These are phyloP conservation scores for Drosophila incognita DNA, from an alignment of 2,888 invertebrate species.

Conservation along the genomic window DNA sequence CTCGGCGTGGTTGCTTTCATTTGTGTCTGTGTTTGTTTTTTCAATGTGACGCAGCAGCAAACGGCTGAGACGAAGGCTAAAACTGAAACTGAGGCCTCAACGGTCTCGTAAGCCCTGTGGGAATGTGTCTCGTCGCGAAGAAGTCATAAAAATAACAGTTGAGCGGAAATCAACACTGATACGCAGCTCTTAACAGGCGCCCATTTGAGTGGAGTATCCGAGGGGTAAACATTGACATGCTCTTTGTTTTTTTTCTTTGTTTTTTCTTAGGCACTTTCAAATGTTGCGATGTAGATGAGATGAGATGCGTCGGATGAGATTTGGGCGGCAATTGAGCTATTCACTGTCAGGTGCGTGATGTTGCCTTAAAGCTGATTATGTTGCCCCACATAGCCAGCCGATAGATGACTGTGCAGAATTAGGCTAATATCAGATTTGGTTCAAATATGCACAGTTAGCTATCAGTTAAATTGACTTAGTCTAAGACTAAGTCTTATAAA, in stretches of 20 bases:
- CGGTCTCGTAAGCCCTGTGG: slow-evolving; percentile 58
- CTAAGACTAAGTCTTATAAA: not conserved
- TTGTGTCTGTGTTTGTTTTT: slow-evolving; percentile 44
- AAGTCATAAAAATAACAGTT: slow-evolving; percentile 76
- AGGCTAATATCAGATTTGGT: slow-evolving; percentile 44
- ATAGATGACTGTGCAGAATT: slow-evolving; percentile 57
- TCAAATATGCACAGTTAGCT: slow-evolving; percentile 24
- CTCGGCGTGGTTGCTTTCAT: slow-evolving; percentile 59
- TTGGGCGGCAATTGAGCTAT: slow-evolving; percentile 42
- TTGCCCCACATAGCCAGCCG: slow-evolving; percentile 41
- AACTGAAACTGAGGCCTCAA: slow-evolving; percentile 4
- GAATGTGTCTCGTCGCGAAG: slow-evolving; percentile 52
- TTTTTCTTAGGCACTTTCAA: slow-evolving; percentile 27
- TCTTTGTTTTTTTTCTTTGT: slow-evolving; percentile 19
- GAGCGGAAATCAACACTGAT: slow-evolving; percentile 76
- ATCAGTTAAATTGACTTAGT: not conserved
- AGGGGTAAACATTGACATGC: slow-evolving; percentile 42
- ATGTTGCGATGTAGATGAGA: slow-evolving; percentile 51
- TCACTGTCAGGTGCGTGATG: slow-evolving; percentile 41
- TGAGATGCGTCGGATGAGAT: slow-evolving; percentile 28
- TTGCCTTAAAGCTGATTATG: slow-evolving; percentile 53
- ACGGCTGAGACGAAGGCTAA: slow-evolving; percentile 7
- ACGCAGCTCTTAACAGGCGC: slow-evolving; percentile 41
- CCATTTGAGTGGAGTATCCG: slow-evolving; percentile 40
- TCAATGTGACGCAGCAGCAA: slow-evolving; percentile 66